Evolutionary conservation across 1,140 invertebrate species (phyloP), one percentile per base, ranked within the genome.

Genomic region (Monomorium pharaonis): DNA sequence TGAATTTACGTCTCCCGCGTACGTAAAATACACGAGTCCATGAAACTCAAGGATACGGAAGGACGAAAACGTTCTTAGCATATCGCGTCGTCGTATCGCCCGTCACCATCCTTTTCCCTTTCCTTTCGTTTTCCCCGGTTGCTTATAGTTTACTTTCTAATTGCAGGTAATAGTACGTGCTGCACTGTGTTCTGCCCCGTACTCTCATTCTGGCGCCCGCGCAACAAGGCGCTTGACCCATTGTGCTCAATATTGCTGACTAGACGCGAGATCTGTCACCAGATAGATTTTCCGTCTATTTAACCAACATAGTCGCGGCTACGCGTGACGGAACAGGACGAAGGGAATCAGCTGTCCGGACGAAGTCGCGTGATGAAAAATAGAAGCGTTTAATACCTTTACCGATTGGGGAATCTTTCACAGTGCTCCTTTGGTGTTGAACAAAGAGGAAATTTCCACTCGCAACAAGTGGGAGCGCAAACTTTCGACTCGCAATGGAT

Each of bases 131-230:
- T 74, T 72, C 69, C 24, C 67, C 27, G 16, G 16, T 30, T 24
- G 18, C 44, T 67, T 54, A 47, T 12, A 74, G 37, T 83, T 83
- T 21, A 74, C 67, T 83, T 83, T 74, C 78, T 83, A 74, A 83
- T 83, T 83, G 67, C 51, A 14, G 30, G 42, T 72, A 83, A 74
- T 83, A 60, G 18, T 33, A 51, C 54, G 27, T 4, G 54, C 3
- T 33, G n/a, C 44, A 47, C n/a, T n/a, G 27, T 30, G 78, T 72
- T 58, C 27, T 83, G 44, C 37, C 47, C 33, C 24, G 49, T 70
- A 44, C 21, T 44, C 30, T 21, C 37, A 72, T 83, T 83, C 65
- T 58, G 27, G 12, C 51, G 37, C 44, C 24, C 49, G 12, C 44
- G 12, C 44, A 27, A 16, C 77, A 42, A 70, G 37, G 9, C 27